phyloP scores from a whole-genome alignment of 1,140 invertebrate species.

The Drosophila yakuba region DNA sequence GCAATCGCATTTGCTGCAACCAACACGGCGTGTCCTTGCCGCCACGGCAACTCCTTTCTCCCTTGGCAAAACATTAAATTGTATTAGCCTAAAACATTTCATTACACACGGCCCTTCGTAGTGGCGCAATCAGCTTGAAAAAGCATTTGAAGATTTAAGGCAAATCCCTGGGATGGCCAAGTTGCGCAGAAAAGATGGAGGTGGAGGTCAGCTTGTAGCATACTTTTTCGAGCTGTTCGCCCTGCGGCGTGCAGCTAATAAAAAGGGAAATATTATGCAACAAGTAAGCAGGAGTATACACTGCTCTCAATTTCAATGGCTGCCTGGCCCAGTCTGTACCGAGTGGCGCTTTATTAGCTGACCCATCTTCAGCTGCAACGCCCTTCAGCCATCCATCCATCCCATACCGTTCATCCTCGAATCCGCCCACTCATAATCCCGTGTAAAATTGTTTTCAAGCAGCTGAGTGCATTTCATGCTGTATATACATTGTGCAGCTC shows the following conservation, averaged over 20 bases:
- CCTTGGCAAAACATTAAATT: constrained; percentile 61
- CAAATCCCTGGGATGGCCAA: constrained; percentile 16
- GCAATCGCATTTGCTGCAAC: constrained; percentile 46
- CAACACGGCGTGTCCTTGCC: constrained; percentile 44
- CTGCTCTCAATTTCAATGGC: constrained; percentile 49
- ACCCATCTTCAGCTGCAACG: constrained; percentile 34
- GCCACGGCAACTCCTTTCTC: constrained; percentile 3
- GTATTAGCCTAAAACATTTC: constrained; percentile 76
- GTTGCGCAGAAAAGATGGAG: not conserved
- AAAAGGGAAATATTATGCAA: constrained; percentile 81
- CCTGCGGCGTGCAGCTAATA: constrained; percentile 60
- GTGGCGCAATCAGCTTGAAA: constrained; percentile 70
- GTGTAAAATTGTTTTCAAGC: constrained; percentile 75
- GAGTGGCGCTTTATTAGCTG: constrained; percentile 74
- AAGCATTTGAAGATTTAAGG: constrained; percentile 62
- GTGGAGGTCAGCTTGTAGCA: constrained; percentile 17
- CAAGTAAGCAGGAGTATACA: constrained; percentile 67
- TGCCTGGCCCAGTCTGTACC: constrained; percentile 43
- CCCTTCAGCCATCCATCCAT: constrained; percentile 3
- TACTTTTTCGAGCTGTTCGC: constrained; percentile 45
- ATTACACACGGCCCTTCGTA: constrained; percentile 45
- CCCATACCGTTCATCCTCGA: not conserved
- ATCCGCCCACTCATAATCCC: constrained; percentile 63
- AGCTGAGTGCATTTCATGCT: constrained; percentile 65
- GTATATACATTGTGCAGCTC: constrained; percentile 36